Percentiles rank a stretch among this genome's conserved stretches.
Conservation (phyloP, 2,113 vertebrate species). For the Cervus canadensis region DNA sequence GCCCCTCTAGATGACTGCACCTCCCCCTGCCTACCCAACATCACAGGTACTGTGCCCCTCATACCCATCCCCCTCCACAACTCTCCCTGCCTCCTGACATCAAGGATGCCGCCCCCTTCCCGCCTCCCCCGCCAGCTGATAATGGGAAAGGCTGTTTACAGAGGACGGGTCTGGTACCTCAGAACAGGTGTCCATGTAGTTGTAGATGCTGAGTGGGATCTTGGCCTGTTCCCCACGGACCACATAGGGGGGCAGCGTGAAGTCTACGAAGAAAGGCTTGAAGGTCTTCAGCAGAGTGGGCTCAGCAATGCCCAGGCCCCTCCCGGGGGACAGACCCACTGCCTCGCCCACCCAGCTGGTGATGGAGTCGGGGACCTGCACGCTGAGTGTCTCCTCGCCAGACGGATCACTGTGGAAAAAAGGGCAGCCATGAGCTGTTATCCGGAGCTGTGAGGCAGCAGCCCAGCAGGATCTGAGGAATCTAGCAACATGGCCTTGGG, state of each 20-base stretch:
- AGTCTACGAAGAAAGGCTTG: slow-evolving; percentile 93
- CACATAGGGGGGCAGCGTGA: slow-evolving; percentile 87
- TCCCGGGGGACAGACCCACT: slow-evolving; percentile 83
- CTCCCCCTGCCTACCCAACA: neutral
- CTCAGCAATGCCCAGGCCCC: slow-evolving; percentile 86
- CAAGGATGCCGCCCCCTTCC: fast-evolving
- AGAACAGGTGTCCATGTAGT: slow-evolving; percentile 86
- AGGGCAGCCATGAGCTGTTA: neutral
- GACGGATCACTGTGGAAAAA: slow-evolving; percentile 74
- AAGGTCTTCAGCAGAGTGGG: slow-evolving; percentile 87
- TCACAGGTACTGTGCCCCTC: neutral
- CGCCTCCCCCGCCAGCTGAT: fast-evolving
- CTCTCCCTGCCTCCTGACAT: neutral
- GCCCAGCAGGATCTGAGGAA: neutral
- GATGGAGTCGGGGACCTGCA: slow-evolving; percentile 93
- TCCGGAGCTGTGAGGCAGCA: fast-evolving
- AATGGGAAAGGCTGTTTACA: neutral
- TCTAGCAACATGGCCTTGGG: neutral
- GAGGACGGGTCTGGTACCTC: slow-evolving; percentile 81
- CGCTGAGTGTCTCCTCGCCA: slow-evolving; percentile 83
- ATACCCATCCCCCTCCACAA: neutral
- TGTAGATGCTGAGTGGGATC: slow-evolving; percentile 91
- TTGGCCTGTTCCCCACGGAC: slow-evolving; percentile 94
- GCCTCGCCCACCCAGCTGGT: slow-evolving; percentile 92
- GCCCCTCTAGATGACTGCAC: neutral